phyloP scores from a whole-genome alignment of 2,888 invertebrate species.

The Xiphydria camelus region DNA sequence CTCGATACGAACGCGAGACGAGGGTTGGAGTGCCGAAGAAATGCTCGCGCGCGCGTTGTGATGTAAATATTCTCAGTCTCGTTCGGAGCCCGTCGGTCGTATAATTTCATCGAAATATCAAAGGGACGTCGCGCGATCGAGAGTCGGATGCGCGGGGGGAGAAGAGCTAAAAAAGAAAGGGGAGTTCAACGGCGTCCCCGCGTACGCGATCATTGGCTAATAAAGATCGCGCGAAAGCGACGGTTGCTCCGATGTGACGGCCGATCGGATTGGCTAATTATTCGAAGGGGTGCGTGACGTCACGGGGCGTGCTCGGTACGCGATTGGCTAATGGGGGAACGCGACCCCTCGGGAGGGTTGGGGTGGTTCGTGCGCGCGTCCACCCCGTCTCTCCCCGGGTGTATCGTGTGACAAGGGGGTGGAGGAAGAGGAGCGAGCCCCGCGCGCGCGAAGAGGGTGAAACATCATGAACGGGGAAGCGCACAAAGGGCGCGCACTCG shows the following conservation, averaged over 20 bases:
- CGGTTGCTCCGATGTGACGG: conserved; percentile 1
- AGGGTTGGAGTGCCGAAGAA: too few species aligned
- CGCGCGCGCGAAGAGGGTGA: not conserved
- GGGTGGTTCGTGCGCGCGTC: conserved; percentile 21
- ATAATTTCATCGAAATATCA: conserved; percentile 1
- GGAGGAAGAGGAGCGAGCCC: not conserved
- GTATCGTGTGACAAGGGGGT: conserved; percentile 1
- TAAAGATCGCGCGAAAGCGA: not conserved
- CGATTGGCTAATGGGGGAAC: conserved; percentile 42
- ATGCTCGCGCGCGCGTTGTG: too few species aligned
- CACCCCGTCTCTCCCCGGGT: conserved; percentile 15
- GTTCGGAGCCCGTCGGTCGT: too few species aligned
- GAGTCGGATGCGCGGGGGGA: too few species aligned
- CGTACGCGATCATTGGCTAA: conserved; percentile 1
- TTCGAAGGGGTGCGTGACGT: conserved; percentile 32
- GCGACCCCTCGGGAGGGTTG: conserved; percentile 23
- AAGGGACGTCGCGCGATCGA: not conserved
- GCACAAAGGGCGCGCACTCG: conserved; percentile 1
- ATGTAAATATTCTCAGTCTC: too few species aligned
- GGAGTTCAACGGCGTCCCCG: too few species aligned
- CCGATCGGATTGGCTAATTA: conserved; percentile 52
- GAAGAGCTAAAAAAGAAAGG: not conserved
- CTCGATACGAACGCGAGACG: too few species aligned
- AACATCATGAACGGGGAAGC: not conserved
- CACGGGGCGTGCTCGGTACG: conserved; percentile 43